Evolutionary conservation across 2,797 vertebrate species (phyloP).

Genomic region (Molossus molossus): DNA sequence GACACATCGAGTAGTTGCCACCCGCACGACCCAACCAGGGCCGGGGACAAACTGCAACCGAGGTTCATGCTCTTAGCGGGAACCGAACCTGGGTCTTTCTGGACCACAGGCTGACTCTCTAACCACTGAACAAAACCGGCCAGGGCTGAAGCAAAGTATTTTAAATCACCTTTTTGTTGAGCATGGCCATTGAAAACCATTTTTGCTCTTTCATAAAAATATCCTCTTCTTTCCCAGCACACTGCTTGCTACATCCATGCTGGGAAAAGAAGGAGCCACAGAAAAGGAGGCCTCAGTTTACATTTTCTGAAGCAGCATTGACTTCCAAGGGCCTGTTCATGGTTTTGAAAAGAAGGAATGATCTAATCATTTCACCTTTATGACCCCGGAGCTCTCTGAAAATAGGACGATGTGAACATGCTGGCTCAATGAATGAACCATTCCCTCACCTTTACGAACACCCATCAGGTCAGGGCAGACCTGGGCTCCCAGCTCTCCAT

Average conservation of each 20-base stretch:
- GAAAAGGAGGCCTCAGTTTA: background rate
- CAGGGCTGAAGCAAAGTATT: background rate
- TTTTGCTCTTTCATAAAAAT: background rate
- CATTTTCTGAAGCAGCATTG: background rate
- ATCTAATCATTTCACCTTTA: background rate
- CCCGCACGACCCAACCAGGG: too few species aligned
- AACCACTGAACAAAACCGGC: too few species aligned
- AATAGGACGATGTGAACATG: background rate
- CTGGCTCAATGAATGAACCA: background rate
- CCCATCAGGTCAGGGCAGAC: background rate
- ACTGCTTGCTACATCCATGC: background rate
- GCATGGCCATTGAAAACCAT: background rate
- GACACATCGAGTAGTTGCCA: too few species aligned
- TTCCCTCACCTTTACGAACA: background rate
- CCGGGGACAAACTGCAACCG: too few species aligned
- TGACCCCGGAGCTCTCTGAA: background rate
- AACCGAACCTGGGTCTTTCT: too few species aligned
- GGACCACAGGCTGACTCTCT: too few species aligned
- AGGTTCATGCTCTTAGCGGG: too few species aligned
- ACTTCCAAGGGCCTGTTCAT: background rate
- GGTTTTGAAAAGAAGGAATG: background rate
- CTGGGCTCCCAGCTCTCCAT: background rate
- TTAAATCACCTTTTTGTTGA: background rate
- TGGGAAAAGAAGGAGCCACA: background rate
- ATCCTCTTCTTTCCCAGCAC: background rate